Conservation (phyloP, 1,140 invertebrate genomes). For the Tetramorium alpestre region DNA sequence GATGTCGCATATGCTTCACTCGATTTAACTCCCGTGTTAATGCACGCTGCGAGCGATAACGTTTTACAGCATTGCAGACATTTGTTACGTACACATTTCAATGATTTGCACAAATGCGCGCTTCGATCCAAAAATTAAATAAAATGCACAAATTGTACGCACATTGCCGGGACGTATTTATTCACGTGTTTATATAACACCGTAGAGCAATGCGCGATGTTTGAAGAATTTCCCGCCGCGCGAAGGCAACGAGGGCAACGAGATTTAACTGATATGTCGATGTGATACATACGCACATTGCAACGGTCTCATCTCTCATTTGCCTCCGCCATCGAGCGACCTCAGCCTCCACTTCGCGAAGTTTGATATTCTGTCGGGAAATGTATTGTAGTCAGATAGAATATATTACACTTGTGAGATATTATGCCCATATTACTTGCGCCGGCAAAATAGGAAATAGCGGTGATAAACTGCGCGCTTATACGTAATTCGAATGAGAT, state of each 20-base stretch:
- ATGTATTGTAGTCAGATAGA: constrained; percentile 67
- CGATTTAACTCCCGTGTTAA: constrained; percentile 54
- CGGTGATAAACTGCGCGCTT: constrained; percentile 66
- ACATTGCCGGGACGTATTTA: not conserved
- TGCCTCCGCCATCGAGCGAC: constrained; percentile 6
- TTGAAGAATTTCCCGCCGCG: not conserved
- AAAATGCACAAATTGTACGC: constrained; percentile 1
- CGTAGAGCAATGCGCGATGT: not conserved
- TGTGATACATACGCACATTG: constrained; percentile 18
- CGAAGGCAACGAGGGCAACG: not conserved
- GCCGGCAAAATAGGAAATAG: constrained; percentile 57
- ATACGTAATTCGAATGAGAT: constrained; percentile 58
- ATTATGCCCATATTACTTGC: constrained; percentile 61
- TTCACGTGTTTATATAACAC: not conserved
- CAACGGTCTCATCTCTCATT: constrained; percentile 43
- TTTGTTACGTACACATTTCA: constrained; percentile 38
- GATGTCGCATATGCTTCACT: constrained; percentile 36
- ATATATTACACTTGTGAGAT: constrained; percentile 63
- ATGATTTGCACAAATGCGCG: constrained; percentile 31
- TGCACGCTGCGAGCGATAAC: constrained; percentile 36
- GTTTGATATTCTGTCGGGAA: constrained; percentile 65
- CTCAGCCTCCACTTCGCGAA: constrained; percentile 30
- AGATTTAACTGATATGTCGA: constrained; percentile 54
- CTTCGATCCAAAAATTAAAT: constrained; percentile 49
- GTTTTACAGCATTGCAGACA: constrained; percentile 35